phyloP scores from a whole-genome alignment of 2,888 invertebrate genomes.

The Neria commutata region DNA sequence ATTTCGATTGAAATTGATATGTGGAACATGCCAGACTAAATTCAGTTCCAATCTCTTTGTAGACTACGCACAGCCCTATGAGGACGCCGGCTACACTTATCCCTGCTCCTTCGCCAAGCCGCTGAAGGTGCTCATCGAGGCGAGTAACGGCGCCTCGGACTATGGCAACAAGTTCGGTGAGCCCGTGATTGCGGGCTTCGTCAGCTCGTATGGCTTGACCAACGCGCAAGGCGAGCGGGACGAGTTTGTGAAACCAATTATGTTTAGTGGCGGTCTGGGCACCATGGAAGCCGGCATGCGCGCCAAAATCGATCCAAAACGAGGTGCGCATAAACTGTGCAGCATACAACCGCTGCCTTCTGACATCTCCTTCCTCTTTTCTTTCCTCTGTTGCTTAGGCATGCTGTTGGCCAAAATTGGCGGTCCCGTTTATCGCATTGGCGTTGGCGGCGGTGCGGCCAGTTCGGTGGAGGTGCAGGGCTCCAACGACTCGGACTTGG shows the following conservation, averaged over 20 bases:
- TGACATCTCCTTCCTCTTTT: too few relatives aligned
- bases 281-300: constrained; percentile 84
- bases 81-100: constrained; percentile 75
- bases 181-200: constrained; percentile 90
- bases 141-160: constrained; percentile 97
- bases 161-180: constrained; percentile 99
- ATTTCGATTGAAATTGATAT: too few relatives aligned
- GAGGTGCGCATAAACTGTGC: constrained; percentile 66
- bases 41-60: constrained; percentile 3
- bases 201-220: constrained; percentile 84
- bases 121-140: constrained; percentile 88
- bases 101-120: constrained; percentile 91
- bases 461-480: constrained; percentile 96
- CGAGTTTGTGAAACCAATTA: constrained; percentile 97
- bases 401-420: constrained; percentile 95
- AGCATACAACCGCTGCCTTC: too few relatives aligned
- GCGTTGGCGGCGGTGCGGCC: constrained; percentile 98
- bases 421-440: constrained; percentile 96
- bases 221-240: constrained; percentile 72
- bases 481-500: constrained; percentile 81
- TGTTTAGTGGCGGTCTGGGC: constrained; percentile 98
- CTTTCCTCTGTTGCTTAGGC: constrained; percentile 60
- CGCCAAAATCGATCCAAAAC: constrained; percentile 75
- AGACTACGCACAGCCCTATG: constrained; percentile 90
- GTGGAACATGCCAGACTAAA: not conserved